These are phyloP conservation scores for Papilio aristodemus DNA, from an alignment of 1,140 invertebrate genomes.

Conservation along the genomic window DNA sequence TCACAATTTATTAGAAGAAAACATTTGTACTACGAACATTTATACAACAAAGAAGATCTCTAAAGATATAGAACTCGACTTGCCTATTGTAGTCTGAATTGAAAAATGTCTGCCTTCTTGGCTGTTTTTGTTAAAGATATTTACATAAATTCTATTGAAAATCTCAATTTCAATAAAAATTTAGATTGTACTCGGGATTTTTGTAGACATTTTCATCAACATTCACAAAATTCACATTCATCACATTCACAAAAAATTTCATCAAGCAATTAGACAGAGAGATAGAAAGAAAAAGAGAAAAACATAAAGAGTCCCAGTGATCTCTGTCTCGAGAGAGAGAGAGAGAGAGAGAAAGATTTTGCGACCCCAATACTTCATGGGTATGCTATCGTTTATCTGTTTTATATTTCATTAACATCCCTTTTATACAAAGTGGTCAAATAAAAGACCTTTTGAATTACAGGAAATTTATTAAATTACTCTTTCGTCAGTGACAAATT, in stretches of 20 bases:
- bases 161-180: not conserved
- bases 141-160: conserved; percentile 20
- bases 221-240: no score
- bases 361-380: no score
- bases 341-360: no score
- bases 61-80: conserved; percentile 8
- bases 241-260: no score
- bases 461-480: conserved; percentile 16
- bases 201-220: not conserved
- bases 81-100: conserved; percentile 14
- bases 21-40: not conserved
- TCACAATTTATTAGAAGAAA: not conserved
- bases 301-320: no score
- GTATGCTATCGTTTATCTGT: no score
- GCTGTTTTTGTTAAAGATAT: conserved; percentile 7
- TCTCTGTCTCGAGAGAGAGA: no score
- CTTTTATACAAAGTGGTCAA: conserved; percentile 1
- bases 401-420: not conserved
- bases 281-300: no score
- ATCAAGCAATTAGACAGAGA: no score
- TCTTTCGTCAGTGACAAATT: conserved; percentile 17
- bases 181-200: not conserved
- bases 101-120: conserved; percentile 20
- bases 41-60: not conserved
- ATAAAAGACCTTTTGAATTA: not conserved